Percentiles rank a stretch among this genome's conserved stretches.
phyloP scores from a whole-genome alignment of 1,140 invertebrate genomes.

The Nomia melanderi region DNA sequence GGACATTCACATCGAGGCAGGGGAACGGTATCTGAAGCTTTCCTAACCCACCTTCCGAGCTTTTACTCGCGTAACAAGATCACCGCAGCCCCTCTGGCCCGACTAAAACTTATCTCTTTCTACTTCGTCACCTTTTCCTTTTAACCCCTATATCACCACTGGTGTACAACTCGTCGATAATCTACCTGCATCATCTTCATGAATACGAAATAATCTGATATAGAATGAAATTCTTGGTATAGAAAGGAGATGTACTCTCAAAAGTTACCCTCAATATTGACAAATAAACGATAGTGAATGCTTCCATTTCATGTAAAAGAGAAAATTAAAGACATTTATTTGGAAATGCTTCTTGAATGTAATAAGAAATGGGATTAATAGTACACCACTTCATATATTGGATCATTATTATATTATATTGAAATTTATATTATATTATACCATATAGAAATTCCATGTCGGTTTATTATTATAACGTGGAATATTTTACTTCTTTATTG shows the following conservation, averaged over 20 bases:
- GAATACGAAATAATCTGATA: conserved; percentile 32
- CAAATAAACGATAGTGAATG: too few species aligned
- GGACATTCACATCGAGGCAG: background rate
- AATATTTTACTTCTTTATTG: too few species aligned
- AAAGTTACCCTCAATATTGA: background rate
- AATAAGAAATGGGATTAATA: too few species aligned
- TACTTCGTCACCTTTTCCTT: background rate
- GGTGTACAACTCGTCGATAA: background rate
- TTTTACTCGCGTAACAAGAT: conserved; percentile 45
- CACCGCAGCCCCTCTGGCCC: conserved; percentile 10
- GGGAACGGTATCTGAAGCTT: conserved; percentile 4
- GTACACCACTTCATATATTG: too few species aligned
- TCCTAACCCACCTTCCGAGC: conserved; percentile 18
- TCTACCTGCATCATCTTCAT: background rate
- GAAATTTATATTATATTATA: too few species aligned
- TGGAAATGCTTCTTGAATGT: too few species aligned
- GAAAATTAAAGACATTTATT: too few species aligned
- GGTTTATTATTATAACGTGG: too few species aligned
- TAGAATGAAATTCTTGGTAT: background rate
- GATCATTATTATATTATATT: too few species aligned
- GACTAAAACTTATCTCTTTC: conserved; percentile 39
- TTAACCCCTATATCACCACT: background rate
- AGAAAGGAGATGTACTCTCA: background rate
- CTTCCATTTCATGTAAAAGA: too few species aligned
- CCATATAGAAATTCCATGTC: too few species aligned